phyloP scores from a whole-genome alignment of 2,888 invertebrate genomes.

The Torymus aiolomorphi region DNA sequence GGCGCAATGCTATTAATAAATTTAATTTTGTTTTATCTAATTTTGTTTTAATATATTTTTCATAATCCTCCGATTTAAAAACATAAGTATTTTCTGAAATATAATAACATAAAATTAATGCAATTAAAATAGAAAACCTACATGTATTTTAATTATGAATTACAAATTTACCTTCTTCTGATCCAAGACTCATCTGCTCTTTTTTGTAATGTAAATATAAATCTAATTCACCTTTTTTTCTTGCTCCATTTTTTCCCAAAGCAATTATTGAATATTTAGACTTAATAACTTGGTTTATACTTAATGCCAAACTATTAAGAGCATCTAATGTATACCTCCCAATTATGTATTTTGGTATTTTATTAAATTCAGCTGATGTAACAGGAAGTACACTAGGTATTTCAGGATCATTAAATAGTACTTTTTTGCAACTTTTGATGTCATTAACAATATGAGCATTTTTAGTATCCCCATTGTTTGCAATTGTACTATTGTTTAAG shows the following conservation, averaged over 20 bases:
- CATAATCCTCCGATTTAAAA: constrained; percentile 70
- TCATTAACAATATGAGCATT: constrained; percentile 18
- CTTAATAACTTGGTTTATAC: constrained; percentile 68
- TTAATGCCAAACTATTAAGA: constrained; percentile 65
- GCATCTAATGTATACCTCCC: constrained; percentile 65
- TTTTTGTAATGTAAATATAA: constrained; percentile 67
- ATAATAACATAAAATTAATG: constrained; percentile 36
- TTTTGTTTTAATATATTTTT: constrained; percentile 65
- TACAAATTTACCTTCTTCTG: constrained; percentile 61
- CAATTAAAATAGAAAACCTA: constrained; percentile 1
- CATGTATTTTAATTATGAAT: background rate
- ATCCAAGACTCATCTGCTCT: constrained; percentile 64
- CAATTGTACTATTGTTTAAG: constrained; percentile 23
- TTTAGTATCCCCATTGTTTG: constrained; percentile 41
- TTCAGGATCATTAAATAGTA: constrained; percentile 66
- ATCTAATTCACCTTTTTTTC: constrained; percentile 69
- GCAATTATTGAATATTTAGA: constrained; percentile 68
- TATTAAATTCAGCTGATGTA: constrained; percentile 63
- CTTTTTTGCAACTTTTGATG: constrained; percentile 67
- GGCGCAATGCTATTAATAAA: constrained; percentile 68
- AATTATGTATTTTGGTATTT: constrained; percentile 71
- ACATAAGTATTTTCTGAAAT: constrained; percentile 68
- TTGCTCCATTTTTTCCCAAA: constrained; percentile 66
- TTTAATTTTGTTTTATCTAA: constrained; percentile 70
- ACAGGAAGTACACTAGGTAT: constrained; percentile 60